phyloP scores from a whole-genome alignment of 1,140 invertebrate species.

The Lutraria rhynchaena region DNA sequence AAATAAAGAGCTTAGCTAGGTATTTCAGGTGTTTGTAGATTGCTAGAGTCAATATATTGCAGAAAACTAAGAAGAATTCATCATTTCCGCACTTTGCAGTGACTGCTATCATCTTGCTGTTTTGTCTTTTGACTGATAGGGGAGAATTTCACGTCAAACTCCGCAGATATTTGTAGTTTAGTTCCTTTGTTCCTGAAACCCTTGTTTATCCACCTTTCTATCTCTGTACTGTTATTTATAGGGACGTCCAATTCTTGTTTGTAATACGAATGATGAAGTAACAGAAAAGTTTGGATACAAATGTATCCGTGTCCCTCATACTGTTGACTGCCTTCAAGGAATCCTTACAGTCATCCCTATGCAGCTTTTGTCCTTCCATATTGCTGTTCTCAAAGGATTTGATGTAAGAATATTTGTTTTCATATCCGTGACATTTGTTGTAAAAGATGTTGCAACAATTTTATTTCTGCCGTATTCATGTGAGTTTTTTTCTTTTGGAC shows the following conservation, averaged over 20 bases:
- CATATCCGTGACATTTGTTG: too few species aligned
- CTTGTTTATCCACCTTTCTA: neutral
- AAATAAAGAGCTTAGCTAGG: too few species aligned
- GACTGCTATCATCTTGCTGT: too few species aligned
- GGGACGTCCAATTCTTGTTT: conserved; percentile 93
- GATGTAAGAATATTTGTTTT: conserved; percentile 78
- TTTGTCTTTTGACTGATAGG: neutral
- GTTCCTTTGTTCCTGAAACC: neutral
- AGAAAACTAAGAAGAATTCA: too few species aligned
- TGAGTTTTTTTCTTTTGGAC: too few species aligned
- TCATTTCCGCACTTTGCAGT: too few species aligned
- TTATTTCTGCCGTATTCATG: too few species aligned
- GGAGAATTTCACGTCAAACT: neutral
- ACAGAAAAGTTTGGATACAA: conserved; percentile 88
- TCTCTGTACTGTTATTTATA: conserved; percentile 67
- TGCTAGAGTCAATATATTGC: too few species aligned
- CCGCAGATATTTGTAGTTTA: neutral
- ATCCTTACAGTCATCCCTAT: conserved; percentile 84
- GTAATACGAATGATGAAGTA: conserved; percentile 95
- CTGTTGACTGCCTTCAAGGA: conserved; percentile 97
- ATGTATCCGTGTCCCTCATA: conserved; percentile 89
- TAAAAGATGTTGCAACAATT: too few species aligned
- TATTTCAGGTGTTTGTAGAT: too few species aligned
- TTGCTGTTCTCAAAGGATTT: conserved; percentile 86
- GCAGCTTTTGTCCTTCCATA: conserved; percentile 98